These are phyloP conservation scores for Pseudochirops corinnae DNA, from an alignment of 2,797 vertebrate species.

Conservation along the genomic window DNA sequence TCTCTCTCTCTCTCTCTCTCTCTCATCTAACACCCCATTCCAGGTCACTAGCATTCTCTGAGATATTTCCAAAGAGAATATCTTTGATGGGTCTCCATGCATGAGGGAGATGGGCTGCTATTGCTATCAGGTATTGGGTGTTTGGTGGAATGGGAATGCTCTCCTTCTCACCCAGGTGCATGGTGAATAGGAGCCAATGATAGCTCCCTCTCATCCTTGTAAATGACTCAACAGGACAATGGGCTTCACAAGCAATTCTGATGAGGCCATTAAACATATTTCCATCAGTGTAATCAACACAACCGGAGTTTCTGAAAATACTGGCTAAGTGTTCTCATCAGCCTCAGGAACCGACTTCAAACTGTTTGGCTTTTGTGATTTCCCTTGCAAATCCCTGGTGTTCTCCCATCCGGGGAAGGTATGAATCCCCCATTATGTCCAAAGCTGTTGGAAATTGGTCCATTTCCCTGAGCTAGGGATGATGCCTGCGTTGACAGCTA, in stretches of 20 bases:
- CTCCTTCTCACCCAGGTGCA: slow-evolving; percentile 61
- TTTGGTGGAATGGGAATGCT: not conserved
- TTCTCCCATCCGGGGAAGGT: slow-evolving; percentile 39
- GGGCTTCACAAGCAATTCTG: slow-evolving; percentile 67
- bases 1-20: too few relatives aligned
- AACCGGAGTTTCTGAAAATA: slow-evolving; percentile 22
- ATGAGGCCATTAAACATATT: slow-evolving; percentile 51
- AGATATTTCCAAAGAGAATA: not conserved
- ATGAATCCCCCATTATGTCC: not conserved
- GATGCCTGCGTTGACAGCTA: slow-evolving; percentile 29
- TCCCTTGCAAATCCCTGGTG: slow-evolving; percentile 56
- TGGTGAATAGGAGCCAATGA: slow-evolving; percentile 51
- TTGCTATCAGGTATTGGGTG: not conserved
- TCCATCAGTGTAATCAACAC: slow-evolving; percentile 58
- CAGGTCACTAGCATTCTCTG: not conserved
- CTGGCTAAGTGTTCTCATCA: slow-evolving; percentile 64
- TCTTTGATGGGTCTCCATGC: not conserved
- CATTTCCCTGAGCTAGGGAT: slow-evolving; percentile 55
- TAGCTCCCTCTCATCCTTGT: slow-evolving; percentile 48
- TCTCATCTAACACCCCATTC: not conserved
- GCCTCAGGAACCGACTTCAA: slow-evolving; percentile 56
- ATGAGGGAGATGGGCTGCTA: not conserved
- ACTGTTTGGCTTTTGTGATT: slow-evolving; percentile 21
- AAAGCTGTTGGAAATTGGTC: slow-evolving; percentile 12
- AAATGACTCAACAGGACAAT: slow-evolving; percentile 63